Conservation (phyloP, 2,888 invertebrate species). For the Hemaris fuciformis region DNA sequence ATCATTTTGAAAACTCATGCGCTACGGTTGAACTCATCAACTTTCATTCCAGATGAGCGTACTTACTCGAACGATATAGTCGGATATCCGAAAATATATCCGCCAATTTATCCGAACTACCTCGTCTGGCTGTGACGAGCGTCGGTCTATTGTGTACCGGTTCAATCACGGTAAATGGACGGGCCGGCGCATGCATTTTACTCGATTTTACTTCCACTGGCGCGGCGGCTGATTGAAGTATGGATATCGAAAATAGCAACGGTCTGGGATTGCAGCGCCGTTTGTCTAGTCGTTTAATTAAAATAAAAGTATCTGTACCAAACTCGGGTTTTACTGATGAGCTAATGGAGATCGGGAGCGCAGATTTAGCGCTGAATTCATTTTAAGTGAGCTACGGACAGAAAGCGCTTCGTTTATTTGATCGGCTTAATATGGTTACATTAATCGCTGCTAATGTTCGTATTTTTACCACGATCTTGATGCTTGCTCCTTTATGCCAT, state of each 20-base stretch:
- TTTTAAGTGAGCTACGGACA: too few relatives aligned
- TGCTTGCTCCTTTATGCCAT: too few relatives aligned
- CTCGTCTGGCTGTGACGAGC: slow-evolving; percentile 25
- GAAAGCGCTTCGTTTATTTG: too few relatives aligned
- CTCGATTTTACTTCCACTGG: slow-evolving; percentile 51
- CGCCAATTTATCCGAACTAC: slow-evolving; percentile 43
- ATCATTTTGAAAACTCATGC: neutral
- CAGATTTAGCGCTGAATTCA: neutral
- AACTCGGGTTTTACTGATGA: neutral
- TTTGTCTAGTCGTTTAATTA: slow-evolving; percentile 20
- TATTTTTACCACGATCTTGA: too few relatives aligned
- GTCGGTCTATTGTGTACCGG: slow-evolving; percentile 39
- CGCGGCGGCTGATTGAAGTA: slow-evolving; percentile 39
- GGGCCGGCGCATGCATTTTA: slow-evolving; percentile 54
- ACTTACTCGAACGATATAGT: slow-evolving; percentile 22
- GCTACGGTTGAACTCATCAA: neutral
- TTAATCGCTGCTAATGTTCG: too few relatives aligned
- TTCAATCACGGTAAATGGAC: slow-evolving; percentile 69
- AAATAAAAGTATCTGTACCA: neutral
- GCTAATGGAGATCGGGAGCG: neutral
- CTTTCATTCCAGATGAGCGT: neutral
- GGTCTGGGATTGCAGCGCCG: slow-evolving; percentile 26
- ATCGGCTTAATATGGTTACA: too few relatives aligned
- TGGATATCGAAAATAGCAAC: slow-evolving; percentile 45
- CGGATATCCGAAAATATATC: slow-evolving; percentile 38